Base-by-base conservation (phyloP, 2,113 vertebrate species). In the Phylloscopus whistleri region DNA sequence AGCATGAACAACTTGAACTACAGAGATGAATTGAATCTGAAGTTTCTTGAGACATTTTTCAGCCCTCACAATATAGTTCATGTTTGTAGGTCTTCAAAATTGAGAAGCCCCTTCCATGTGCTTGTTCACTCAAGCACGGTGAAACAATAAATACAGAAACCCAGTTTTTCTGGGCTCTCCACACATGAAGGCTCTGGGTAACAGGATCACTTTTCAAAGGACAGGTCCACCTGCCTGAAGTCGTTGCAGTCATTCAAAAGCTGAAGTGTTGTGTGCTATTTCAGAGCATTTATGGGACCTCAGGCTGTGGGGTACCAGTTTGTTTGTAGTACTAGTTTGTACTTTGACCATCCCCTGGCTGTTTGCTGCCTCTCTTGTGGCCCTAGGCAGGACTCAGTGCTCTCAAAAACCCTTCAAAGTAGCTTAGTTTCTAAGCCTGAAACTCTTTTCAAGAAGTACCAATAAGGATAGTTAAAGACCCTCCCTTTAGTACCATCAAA, bases 201-300 rank as follows among this genome's bases (percentile, higher is more conserved):
- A 51, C 4, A 17, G 39, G 35, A 27, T 86, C 49, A 13, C 53
- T 48, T 63, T 33, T 66, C 74, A 52, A 35, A 84, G 31, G 43
- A 28, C 16, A 41, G n/a, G 17, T 16, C 0, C 0, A 27, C 37
- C 18, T 55, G 16, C 58, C n/a, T 20, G 8, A 16, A 44, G 12
- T 37, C 21, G 27, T 44, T 27, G 31, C 22, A 44, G 4, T 37
- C 19, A 4, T 46, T 33, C 21, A 39, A 24, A 62, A 53, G 21
- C 31, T 0, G 0, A 26, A 44, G 21, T 27, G 21, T 26, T 51
- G 11, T 43, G 31, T 51, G 17, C 17, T 59, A 3, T 43, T 59
- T 27, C 52, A 41, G 49, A 53, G n/a, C 28, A 4, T 63, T 83
- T 35, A 1, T 62, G 70, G n/a, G n/a, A 22, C 12, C 41, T 69